Base-by-base conservation (phyloP, 2,888 invertebrate species). In the Erpobdella octoculata region DNA sequence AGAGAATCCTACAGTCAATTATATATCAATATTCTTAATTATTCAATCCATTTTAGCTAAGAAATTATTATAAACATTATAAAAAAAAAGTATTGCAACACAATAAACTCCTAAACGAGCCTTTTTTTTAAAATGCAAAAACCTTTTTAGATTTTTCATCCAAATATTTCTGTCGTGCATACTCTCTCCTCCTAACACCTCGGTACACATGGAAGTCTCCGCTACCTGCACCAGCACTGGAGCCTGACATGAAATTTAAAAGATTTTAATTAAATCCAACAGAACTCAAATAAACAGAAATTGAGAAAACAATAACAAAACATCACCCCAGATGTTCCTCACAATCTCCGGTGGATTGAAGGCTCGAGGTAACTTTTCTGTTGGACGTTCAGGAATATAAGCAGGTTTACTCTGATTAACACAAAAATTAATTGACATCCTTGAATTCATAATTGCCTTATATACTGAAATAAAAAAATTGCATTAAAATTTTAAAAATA, bases 171-270 rank as follows among this genome's bases (percentile, higher is more conserved):
- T 96, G 93, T 72, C 98, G 86, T 0, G 96, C 92, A 84, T 94
- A 94, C 85, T 98, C 97, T 83, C 97, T 92, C 73, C 97, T 86
- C 65, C 97, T 85, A 59, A 97, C 87, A 84, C 97, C 96, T 74
- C 97, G 87, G 80, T 97, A 97, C 0, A 98, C 96, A 83, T 98
- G 97, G 84, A 98, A 98, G 84, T 98, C 98, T 9, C 98, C 97
- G 74, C 95, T 95, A 0, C 98, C 98, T 38, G 97, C 98, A 25
- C 98, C 98, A 36, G 98, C 98, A 85, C 95, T 94, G 0, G 96
- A 97, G n/a, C 97, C 85, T 85, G 37, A 62, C n/a, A 31, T 64
- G 64, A 33, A 64, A 5, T n/a, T 12, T 35, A 12, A 64, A 28
- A 18, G 8, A 36, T 1, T 25, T 37, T 15, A 37, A n/a, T 1